phyloP scores from a whole-genome alignment of 2,888 invertebrate genomes.

The Panzeria rudis region DNA sequence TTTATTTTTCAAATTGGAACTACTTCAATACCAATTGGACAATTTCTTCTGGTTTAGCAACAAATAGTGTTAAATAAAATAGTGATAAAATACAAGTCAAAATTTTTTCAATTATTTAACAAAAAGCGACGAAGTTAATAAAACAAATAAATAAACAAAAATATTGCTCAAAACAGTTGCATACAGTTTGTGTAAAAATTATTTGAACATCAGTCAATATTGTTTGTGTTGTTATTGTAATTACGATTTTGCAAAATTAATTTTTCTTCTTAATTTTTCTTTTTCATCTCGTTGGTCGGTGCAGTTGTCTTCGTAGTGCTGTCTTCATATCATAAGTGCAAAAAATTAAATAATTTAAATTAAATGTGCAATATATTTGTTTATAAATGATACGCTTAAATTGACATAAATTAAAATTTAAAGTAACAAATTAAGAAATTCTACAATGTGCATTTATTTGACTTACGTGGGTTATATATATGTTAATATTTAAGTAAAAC shows the following conservation, averaged over 20 bases:
- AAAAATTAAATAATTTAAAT: slow-evolving; percentile 24
- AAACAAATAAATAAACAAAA: slow-evolving; percentile 1
- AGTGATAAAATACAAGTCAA: neutral
- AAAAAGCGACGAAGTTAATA: neutral
- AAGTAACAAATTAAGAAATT: slow-evolving; percentile 37
- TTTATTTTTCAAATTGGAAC: slow-evolving; percentile 46
- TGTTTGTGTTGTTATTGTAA: slow-evolving; percentile 39
- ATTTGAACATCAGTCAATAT: neutral
- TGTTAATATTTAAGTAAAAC: neutral
- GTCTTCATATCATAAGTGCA: neutral
- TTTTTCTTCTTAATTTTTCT: slow-evolving; percentile 5
- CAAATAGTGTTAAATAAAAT: slow-evolving; percentile 37
- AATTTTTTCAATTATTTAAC: neutral
- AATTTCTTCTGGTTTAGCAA: slow-evolving; percentile 45
- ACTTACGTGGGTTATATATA: neutral
- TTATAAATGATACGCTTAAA: slow-evolving; percentile 24
- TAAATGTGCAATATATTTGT: slow-evolving; percentile 21
- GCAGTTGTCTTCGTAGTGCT: slow-evolving; percentile 44
- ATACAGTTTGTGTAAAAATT: slow-evolving; percentile 7
- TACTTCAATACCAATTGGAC: slow-evolving; percentile 57
- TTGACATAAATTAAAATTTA: neutral
- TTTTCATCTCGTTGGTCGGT: slow-evolving; percentile 39
- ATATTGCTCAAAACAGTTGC: neutral
- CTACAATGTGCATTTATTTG: neutral
- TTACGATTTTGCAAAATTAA: slow-evolving; percentile 50